Percentiles rank a stretch among this genome's conserved stretches.
These are phyloP conservation scores for Pteronura brasiliensis DNA, from an alignment of 2,113 vertebrate genomes.

Conservation along the genomic window DNA sequence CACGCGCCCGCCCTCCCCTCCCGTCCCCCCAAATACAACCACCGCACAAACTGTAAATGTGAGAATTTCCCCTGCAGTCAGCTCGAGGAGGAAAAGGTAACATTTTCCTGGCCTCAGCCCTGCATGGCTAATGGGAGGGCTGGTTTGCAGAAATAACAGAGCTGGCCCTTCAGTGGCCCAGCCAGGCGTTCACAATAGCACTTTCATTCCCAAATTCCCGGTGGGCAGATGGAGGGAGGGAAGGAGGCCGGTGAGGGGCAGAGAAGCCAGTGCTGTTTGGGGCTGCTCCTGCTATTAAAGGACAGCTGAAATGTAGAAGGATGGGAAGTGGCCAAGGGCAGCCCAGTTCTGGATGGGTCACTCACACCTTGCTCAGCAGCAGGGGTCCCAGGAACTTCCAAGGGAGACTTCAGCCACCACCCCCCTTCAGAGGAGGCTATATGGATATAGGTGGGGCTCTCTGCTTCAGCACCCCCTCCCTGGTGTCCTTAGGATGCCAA, in stretches of 20 bases:
- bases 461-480: no score
- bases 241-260: conserved; percentile 28
- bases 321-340: not conserved
- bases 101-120: conserved; percentile 88
- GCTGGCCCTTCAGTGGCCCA: conserved; percentile 80
- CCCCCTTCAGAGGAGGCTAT: not conserved
- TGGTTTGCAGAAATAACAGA: conserved; percentile 88
- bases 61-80: conserved; percentile 89
- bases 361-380: not conserved
- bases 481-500: not conserved
- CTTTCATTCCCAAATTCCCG: conserved; percentile 73
- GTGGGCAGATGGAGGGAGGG: not conserved
- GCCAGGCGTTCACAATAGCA: conserved; percentile 77
- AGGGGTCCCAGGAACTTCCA: not conserved
- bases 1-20: conserved; percentile 55
- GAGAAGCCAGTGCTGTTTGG: not conserved
- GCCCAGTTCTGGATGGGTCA: not conserved
- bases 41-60: conserved; percentile 84
- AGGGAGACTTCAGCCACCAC: not conserved
- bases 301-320: not conserved
- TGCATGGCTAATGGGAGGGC: conserved; percentile 84
- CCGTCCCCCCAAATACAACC: conserved; percentile 71
- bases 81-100: conserved; percentile 86
- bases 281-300: not conserved
- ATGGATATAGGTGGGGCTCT: no score